Percentiles rank a stretch among this genome's conserved stretches.
Conservation (phyloP, 2,888 invertebrate species). For the Drosophila ezoana region DNA sequence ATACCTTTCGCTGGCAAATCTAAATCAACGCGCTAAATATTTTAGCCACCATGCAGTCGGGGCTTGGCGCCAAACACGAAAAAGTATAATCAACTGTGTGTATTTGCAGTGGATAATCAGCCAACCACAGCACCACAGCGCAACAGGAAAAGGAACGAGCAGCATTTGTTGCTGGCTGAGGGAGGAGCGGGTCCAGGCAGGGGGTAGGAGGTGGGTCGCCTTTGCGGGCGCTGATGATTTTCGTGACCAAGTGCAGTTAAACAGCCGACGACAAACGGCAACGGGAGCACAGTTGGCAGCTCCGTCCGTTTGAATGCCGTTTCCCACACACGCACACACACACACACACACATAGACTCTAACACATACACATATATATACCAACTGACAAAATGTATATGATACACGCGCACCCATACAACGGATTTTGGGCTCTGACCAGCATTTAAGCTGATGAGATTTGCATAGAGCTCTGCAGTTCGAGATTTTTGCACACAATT, state of each 20-base stretch:
- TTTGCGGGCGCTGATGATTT: conserved; percentile 63
- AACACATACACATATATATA: conserved; percentile 4
- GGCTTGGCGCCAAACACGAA: conserved; percentile 66
- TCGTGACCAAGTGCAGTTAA: conserved; percentile 82
- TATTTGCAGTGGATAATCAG: conserved; percentile 82
- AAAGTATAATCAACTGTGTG: conserved; percentile 80
- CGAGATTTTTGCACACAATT: conserved; percentile 32
- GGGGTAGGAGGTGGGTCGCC: not conserved
- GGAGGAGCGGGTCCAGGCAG: not conserved
- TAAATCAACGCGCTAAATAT: conserved; percentile 82
- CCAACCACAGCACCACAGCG: conserved; percentile 30
- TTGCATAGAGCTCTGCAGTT: conserved; percentile 21
- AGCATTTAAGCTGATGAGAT: conserved; percentile 63
- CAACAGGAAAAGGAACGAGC: conserved; percentile 13
- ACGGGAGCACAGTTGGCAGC: conserved; percentile 53
- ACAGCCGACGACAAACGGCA: conserved; percentile 70
- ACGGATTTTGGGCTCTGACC: conserved; percentile 20
- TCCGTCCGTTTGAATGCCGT: conserved; percentile 53
- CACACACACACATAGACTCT: conserved; percentile 2
- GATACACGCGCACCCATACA: conserved; percentile 29
- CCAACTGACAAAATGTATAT: conserved; percentile 43
- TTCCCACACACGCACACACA: conserved; percentile 28
- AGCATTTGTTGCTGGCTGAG: conserved; percentile 12
- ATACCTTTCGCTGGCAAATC: conserved; percentile 77
- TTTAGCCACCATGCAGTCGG: conserved; percentile 67